These are phyloP conservation scores for Haliclona indistincta DNA, from an alignment of 37 sponge, comb jelly and placozoan genomes.

Conservation along the genomic window DNA sequence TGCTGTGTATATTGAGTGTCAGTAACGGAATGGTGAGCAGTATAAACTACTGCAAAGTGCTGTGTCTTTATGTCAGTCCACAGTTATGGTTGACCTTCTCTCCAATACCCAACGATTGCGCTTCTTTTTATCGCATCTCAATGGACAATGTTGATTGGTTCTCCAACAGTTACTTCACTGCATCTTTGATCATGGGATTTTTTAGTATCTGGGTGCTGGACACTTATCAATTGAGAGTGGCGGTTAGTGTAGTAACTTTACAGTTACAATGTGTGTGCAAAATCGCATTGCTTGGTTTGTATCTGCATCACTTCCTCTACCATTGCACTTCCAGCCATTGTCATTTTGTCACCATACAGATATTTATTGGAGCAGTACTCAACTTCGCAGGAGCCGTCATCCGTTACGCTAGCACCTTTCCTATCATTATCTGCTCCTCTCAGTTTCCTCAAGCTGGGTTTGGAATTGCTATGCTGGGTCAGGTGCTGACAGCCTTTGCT, in stretches of 20 bases:
- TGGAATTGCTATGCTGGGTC: constrained; percentile 48
- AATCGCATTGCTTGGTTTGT: too few species aligned
- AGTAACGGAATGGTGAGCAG: constrained; percentile 82
- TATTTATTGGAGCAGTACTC: constrained; percentile 45
- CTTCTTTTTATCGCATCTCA: constrained; percentile 50
- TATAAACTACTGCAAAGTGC: too few species aligned
- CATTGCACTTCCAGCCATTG: too few species aligned
- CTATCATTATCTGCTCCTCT: neutral
- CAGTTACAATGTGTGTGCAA: too few species aligned
- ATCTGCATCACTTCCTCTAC: too few species aligned
- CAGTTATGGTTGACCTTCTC: constrained; percentile 87
- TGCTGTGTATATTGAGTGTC: constrained; percentile 51
- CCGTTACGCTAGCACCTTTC: constrained; percentile 34
- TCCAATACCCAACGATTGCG: constrained; percentile 53
- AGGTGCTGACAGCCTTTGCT: constrained; percentile 58
- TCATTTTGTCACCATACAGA: constrained; percentile 14
- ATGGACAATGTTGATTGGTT: constrained; percentile 66
- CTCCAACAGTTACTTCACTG: constrained; percentile 63
- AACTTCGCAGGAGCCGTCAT: constrained; percentile 58
- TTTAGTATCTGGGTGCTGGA: constrained; percentile 72
- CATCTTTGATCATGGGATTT: constrained; percentile 69
- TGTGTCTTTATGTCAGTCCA: too few species aligned
- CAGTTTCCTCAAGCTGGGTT: constrained; percentile 15
- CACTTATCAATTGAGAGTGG: constrained; percentile 54
- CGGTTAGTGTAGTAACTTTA: constrained; percentile 68